Base-by-base conservation (phyloP, 2,797 vertebrate genomes). In the Myioborus miniatus region DNA sequence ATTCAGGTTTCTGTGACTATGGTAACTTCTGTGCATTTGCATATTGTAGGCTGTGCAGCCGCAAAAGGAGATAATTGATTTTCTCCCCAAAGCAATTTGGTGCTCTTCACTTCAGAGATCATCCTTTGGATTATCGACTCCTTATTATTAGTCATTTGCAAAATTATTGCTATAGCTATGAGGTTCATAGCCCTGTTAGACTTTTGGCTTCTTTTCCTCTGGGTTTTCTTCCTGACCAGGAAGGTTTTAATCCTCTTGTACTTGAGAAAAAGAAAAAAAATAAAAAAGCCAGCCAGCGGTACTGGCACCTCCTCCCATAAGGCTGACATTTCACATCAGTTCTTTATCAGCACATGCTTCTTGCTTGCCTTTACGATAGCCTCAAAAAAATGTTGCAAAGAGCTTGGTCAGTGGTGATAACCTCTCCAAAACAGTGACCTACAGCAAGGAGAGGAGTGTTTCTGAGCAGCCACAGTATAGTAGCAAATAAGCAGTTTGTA, bases 31-130 rank as follows among this genome's bases (percentile, higher is more conserved):
- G 60, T 84, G 41, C 56, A 96, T 97, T 97, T 97, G 83, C 92
- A 95, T 96, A 95, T 88, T 85, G 89, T 91, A 76, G 87, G 76
- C 81, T 95, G 53, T 96, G 78, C 68, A 89, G 87, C 63, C 77
- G 36, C 76, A 88, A 79, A 94, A 91, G 96, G 76, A 97, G 89
- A 78, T 86, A 97, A 97, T 96, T 96, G 96, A 97, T 97, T 97
- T 97, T 94, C 79, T 97, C 49, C 95, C 89, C 6, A 4, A 97
- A 97, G 96, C 93, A 97, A 97, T 97, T 96, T 91, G 93, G 87
- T 90, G 78, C 96, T 96, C 83, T 93, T 96, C 94, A 96, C 95
- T 97, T 97, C 93, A 97, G 93, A 97, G 95, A 97, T 95, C 94
- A 95, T 94, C 90, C 95, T 97, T 96, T 94, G 93, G 97, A 94